phyloP scores from a whole-genome alignment of 2,113 vertebrate genomes.

The Elephas maximus region DNA sequence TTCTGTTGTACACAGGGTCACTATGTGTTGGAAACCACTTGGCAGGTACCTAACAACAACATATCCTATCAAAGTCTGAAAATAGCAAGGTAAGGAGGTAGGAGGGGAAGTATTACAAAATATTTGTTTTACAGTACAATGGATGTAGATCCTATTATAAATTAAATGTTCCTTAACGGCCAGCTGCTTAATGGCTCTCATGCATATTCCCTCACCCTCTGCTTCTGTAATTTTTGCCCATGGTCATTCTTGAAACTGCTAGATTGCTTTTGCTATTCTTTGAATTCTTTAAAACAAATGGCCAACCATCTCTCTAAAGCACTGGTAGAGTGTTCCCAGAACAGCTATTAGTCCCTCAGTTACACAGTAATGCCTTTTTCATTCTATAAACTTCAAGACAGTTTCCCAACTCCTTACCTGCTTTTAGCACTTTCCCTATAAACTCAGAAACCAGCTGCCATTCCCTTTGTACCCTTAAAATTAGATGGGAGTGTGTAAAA shows the following conservation, averaged over 20 bases:
- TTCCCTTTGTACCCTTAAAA: background rate
- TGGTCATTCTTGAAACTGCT: background rate
- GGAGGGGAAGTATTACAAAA: background rate
- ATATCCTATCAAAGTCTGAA: constrained; percentile 12
- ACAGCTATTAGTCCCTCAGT: background rate
- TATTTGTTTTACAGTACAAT: background rate
- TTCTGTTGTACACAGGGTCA: too few species aligned
- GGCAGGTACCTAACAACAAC: too few species aligned
- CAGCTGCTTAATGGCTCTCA: background rate
- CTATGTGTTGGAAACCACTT: too few species aligned
- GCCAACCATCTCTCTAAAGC: background rate
- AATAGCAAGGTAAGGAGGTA: background rate
- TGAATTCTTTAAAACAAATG: constrained; percentile 59
- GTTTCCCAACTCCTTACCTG: constrained; percentile 45
- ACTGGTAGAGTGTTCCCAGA: background rate
- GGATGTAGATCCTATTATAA: background rate
- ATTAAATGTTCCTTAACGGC: background rate
- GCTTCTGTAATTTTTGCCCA: background rate
- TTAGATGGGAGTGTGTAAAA: background rate
- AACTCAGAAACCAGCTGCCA: constrained; percentile 34
- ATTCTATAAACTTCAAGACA: constrained; percentile 38
- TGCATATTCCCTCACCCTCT: rapidly evolving
- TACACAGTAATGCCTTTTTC: background rate
- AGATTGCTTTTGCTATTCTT: constrained; percentile 32
- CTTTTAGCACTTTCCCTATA: background rate